phyloP scores from a whole-genome alignment of 2,797 vertebrate species.

The Bradypus variegatus region DNA sequence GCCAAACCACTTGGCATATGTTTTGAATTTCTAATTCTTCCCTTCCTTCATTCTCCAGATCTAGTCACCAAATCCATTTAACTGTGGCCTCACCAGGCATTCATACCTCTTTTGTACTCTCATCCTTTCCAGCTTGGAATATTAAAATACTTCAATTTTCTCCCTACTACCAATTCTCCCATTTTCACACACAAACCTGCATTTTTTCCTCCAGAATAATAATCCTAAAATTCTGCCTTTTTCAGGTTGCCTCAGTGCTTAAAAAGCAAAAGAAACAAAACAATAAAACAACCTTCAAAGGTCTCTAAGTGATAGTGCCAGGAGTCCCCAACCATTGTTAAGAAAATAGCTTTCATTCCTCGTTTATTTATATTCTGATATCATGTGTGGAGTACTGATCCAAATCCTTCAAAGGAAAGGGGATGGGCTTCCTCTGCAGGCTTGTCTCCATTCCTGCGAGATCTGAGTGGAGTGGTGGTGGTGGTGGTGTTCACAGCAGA shows the following conservation, averaged over 20 bases:
- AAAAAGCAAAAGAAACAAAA: background rate
- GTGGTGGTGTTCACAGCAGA: background rate
- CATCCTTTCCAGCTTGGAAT: background rate
- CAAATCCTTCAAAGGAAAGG: background rate
- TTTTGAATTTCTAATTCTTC: background rate
- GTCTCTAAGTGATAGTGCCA: background rate
- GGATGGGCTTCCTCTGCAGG: background rate
- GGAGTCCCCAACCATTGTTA: background rate
- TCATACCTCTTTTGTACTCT: background rate
- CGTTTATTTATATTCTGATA: background rate
- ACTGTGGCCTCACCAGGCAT: background rate
- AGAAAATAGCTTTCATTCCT: background rate
- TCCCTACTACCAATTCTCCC: background rate
- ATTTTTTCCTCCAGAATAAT: background rate
- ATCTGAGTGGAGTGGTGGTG: background rate
- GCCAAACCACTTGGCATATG: background rate
- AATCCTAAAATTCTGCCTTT: background rate
- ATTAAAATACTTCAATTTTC: background rate
- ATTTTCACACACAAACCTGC: background rate
- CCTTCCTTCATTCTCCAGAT: background rate
- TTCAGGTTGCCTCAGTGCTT: background rate
- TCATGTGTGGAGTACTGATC: background rate
- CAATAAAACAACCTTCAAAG: background rate
- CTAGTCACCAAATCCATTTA: background rate
- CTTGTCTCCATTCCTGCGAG: background rate